These are phyloP conservation scores for Nematostella vectensis DNA, from an alignment of 92 coral and sea anemone genomes.

Conservation along the genomic window DNA sequence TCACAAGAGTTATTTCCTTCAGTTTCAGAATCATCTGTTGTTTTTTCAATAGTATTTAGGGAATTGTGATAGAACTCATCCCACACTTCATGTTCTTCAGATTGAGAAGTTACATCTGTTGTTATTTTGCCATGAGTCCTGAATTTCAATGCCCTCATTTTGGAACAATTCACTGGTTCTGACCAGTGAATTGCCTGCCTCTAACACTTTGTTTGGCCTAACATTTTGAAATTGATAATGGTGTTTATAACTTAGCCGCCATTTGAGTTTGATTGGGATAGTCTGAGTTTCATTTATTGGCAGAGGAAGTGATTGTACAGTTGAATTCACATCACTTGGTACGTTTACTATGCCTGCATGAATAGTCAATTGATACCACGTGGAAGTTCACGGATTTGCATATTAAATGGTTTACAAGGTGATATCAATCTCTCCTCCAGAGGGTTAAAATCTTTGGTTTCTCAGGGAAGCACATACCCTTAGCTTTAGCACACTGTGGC, in stretches of 20 bases:
- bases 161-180: conserved; percentile 42
- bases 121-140: conserved; percentile 5
- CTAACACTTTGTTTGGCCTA: conserved; percentile 49
- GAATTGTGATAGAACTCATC: conserved; percentile 2
- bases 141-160: conserved; percentile 48
- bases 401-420: conserved; percentile 46
- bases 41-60: neutral
- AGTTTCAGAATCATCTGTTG: too few relatives aligned
- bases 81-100: conserved; percentile 21
- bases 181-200: conserved; percentile 52
- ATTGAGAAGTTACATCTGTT: neutral
- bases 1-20: neutral
- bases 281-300: conserved; percentile 42
- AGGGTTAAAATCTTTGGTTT: conserved; percentile 40
- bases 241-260: conserved; percentile 42
- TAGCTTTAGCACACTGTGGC: conserved; percentile 42
- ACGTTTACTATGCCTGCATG: conserved; percentile 55
- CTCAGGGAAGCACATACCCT: conserved; percentile 28
- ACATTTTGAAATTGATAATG: conserved; percentile 59
- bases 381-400: conserved; percentile 56
- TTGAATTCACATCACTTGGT: conserved; percentile 60
- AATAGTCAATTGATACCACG: conserved; percentile 47
- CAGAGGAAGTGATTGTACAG: conserved; percentile 38
- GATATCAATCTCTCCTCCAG: conserved; percentile 47
- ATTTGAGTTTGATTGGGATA: conserved; percentile 54